A percentile compares a stretch with the other conserved stretches of the same genome.
These are phyloP conservation scores for Pipistrellus kuhlii DNA, from an alignment of 2,797 vertebrate genomes.

Conservation along the genomic window DNA sequence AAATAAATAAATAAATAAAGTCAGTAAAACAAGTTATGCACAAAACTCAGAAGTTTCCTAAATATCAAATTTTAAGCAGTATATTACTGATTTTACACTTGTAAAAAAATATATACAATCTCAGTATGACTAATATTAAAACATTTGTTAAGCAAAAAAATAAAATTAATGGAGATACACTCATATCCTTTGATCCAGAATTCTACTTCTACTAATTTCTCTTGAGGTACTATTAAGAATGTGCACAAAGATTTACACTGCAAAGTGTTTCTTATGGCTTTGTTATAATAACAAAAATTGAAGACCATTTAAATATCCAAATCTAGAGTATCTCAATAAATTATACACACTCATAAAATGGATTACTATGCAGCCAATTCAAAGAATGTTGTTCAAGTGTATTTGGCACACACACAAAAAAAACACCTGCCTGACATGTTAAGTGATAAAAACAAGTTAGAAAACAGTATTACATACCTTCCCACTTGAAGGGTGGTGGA, in stretches of 20 bases:
- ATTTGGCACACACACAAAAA: not conserved
- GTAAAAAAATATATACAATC: constrained; percentile 34
- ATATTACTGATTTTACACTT: not conserved
- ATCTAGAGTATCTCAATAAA: constrained; percentile 31
- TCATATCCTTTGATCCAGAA: constrained; percentile 25
- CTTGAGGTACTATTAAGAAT: constrained; percentile 25
- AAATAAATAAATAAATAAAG: not conserved
- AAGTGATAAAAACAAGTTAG: constrained; percentile 3
- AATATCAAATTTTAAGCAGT: not conserved
- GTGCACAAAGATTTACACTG: not conserved
- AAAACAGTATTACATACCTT: not conserved
- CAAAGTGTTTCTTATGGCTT: not conserved
- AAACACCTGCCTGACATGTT: not conserved
- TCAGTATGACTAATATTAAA: constrained; percentile 37
- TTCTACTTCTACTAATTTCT: constrained; percentile 34
- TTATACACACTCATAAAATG: not conserved
- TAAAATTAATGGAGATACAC: not conserved
- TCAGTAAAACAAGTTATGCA: not conserved
- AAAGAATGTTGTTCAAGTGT: constrained; percentile 34
- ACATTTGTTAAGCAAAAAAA: not conserved
- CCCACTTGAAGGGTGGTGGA: not conserved
- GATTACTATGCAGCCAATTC: constrained; percentile 17
- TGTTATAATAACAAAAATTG: constrained; percentile 30
- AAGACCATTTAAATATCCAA: constrained; percentile 26
- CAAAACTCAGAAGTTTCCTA: not conserved